phyloP scores from a whole-genome alignment of 1,140 invertebrate genomes.

The Gryllus bimaculatus region DNA sequence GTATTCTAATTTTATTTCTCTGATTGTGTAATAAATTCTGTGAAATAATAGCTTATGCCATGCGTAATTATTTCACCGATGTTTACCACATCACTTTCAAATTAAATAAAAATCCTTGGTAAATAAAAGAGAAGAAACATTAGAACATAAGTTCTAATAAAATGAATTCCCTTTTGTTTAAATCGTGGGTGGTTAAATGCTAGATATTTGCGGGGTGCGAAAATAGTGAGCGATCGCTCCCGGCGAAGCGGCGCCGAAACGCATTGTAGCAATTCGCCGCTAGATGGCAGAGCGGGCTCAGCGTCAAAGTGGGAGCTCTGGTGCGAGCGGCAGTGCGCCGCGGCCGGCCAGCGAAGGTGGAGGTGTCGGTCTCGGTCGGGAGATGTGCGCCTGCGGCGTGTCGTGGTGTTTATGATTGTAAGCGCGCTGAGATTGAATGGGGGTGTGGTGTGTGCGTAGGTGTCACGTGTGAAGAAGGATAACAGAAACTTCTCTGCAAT shows the following conservation, averaged over 20 bases:
- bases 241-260: too few relatives aligned
- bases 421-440: background rate
- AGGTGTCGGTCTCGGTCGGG: background rate
- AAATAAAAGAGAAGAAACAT: too few relatives aligned
- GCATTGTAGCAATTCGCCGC: too few relatives aligned
- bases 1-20: conserved; percentile 16
- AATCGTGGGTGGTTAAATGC: too few relatives aligned
- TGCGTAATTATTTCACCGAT: background rate
- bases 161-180: too few relatives aligned
- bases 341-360: background rate
- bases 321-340: background rate
- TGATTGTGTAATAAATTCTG: conserved; percentile 23
- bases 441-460: background rate
- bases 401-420: background rate
- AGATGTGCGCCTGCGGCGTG: background rate
- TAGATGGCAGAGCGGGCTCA: background rate
- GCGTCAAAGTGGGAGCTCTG: too few relatives aligned
- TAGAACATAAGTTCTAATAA: too few relatives aligned
- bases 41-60: conserved; percentile 15
- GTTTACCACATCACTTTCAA: background rate
- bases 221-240: too few relatives aligned
- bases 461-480: background rate
- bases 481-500: background rate
- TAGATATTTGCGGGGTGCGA: too few relatives aligned
- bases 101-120: background rate